These are phyloP conservation scores for Aphaenogaster ashmeadi DNA, from an alignment of 1,140 invertebrate genomes.

Conservation along the genomic window DNA sequence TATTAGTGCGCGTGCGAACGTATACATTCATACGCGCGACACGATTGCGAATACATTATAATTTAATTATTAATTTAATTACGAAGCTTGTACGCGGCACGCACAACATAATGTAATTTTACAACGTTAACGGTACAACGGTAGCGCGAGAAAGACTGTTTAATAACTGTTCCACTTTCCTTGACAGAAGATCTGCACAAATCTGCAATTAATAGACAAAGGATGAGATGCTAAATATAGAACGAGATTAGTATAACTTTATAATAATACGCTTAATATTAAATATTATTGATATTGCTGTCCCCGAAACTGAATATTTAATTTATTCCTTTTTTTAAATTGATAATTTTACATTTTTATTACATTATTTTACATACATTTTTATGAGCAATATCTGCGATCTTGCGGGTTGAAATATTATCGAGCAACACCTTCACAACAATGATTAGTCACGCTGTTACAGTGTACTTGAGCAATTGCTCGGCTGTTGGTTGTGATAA, in stretches of 20 bases:
- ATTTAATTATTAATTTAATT: slow-evolving; percentile 61
- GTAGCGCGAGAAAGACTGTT: slow-evolving; percentile 20
- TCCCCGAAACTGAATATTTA: not conserved
- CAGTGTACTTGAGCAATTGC: slow-evolving; percentile 23
- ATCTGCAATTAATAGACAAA: slow-evolving; percentile 24
- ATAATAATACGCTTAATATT: not conserved
- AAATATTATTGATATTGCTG: slow-evolving; percentile 3
- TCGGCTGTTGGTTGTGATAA: slow-evolving; percentile 13
- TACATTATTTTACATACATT: not conserved
- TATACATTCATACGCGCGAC: not conserved
- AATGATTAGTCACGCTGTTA: slow-evolving; percentile 47
- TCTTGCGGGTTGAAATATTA: slow-evolving; percentile 13
- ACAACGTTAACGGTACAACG: slow-evolving; percentile 34
- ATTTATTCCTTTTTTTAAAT: not conserved
- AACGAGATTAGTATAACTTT: not conserved
- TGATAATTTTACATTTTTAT: not conserved
- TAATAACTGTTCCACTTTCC: slow-evolving; percentile 6
- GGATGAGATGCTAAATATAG: not conserved
- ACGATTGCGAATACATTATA: slow-evolving; percentile 21
- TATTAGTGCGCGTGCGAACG: not conserved
- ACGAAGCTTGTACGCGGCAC: not conserved
- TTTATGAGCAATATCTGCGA: not conserved
- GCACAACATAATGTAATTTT: slow-evolving; percentile 39
- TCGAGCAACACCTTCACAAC: slow-evolving; percentile 23
- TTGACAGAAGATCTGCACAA: not conserved